Evolutionary conservation across 2,888 invertebrate genomes (phyloP).

Genomic region (Deilephila porcellus): DNA sequence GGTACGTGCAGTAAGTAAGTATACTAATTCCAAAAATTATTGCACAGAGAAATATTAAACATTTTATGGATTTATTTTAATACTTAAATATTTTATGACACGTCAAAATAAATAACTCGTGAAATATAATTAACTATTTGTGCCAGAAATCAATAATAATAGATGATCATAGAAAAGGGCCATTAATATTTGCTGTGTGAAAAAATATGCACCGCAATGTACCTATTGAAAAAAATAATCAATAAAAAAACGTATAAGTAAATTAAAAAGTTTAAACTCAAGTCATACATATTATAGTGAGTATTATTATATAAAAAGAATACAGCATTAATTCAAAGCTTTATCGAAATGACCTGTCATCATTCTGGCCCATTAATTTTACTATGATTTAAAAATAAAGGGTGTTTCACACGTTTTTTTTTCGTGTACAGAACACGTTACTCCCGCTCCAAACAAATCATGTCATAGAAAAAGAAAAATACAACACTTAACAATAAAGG

Average conservation of each 20-base stretch:
- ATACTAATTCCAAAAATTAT: neutral
- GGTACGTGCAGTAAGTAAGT: constrained; percentile 40
- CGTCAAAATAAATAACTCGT: neutral
- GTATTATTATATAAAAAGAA: neutral
- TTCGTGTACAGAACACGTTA: neutral
- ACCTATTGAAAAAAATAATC: neutral
- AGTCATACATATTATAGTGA: neutral
- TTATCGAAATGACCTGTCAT: neutral
- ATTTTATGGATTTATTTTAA: neutral
- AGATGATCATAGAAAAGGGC: neutral
- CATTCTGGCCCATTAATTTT: neutral
- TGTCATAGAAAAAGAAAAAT: constrained; percentile 37
- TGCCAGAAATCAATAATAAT: neutral
- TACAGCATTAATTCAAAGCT: neutral
- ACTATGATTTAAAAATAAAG: neutral
- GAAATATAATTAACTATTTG: neutral
- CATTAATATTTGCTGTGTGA: neutral
- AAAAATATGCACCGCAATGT: neutral
- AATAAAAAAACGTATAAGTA: neutral
- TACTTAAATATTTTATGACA: neutral
- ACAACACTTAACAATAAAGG: constrained; percentile 26
- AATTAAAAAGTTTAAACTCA: neutral
- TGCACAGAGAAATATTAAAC: neutral
- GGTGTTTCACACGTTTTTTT: neutral
- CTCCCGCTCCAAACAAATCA: neutral